Conservation (phyloP, 2,888 invertebrate species). For the Cylindroiulus punctatus region DNA sequence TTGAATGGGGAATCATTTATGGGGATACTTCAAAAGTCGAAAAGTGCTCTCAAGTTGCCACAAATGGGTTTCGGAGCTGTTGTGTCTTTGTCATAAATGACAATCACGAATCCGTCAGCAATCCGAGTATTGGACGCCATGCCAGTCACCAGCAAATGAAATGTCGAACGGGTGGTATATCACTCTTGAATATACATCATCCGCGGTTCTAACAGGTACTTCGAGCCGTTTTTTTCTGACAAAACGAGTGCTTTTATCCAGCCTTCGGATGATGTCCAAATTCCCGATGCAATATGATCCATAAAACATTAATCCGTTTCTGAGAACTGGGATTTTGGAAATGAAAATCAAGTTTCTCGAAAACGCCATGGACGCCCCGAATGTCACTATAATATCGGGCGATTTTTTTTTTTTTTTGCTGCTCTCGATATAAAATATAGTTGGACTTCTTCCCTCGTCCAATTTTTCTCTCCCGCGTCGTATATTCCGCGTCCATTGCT, state of each 20-base stretch:
- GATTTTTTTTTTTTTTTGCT: constrained; percentile 15
- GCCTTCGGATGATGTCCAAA: background rate
- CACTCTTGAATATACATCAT: background rate
- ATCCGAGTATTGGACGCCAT: background rate
- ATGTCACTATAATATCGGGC: constrained; percentile 37
- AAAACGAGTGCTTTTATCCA: constrained; percentile 29
- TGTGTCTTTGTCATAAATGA: constrained; percentile 2
- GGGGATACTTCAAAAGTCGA: background rate
- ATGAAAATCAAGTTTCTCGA: constrained; percentile 23
- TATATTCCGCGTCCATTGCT: constrained; percentile 49
- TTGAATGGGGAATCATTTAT: too few species aligned
- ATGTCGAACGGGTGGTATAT: background rate
- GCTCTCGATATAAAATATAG: constrained; percentile 44
- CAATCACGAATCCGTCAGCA: background rate
- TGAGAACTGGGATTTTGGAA: constrained; percentile 39
- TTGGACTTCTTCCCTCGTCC: background rate
- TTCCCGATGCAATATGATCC: constrained; percentile 44
- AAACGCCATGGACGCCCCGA: background rate
- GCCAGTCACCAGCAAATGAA: background rate
- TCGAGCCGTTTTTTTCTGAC: background rate
- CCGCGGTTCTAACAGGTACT: background rate
- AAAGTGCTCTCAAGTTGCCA: background rate
- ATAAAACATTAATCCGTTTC: constrained; percentile 39
- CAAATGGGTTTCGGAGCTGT: background rate
- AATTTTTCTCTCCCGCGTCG: constrained; percentile 19